Evolutionary conservation across 2,797 vertebrate genomes (phyloP).

Genomic region (Myotis findleyi): DNA sequence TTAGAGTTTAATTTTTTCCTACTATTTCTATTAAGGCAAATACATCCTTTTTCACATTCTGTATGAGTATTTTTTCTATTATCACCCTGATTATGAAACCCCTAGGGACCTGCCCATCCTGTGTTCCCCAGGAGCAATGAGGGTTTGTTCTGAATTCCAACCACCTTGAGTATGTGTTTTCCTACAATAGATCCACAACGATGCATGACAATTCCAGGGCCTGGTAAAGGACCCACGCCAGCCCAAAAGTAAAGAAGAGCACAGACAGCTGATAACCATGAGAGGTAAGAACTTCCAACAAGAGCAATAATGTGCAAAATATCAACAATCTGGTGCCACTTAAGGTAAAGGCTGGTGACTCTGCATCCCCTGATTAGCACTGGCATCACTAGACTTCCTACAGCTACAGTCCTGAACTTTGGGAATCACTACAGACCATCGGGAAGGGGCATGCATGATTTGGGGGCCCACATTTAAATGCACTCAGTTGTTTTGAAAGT

Average conservation of each 20-base stretch:
- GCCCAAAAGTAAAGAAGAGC: neutral
- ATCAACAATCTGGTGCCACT: neutral
- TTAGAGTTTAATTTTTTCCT: neutral
- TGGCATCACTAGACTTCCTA: accelerated
- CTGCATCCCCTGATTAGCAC: accelerated
- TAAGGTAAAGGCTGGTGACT: neutral
- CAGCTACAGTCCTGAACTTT: too few species aligned
- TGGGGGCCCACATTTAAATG: neutral
- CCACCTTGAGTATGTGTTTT: neutral
- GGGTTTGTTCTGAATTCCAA: neutral
- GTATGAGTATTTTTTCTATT: neutral
- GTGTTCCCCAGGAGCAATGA: neutral
- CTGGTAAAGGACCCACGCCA: neutral
- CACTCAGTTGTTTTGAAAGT: neutral
- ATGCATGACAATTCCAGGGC: neutral
- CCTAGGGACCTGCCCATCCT: neutral
- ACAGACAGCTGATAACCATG: neutral
- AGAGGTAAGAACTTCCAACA: neutral
- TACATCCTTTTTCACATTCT: neutral
- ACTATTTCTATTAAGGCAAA: neutral
- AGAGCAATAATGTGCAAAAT: neutral
- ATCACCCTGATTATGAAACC: neutral
- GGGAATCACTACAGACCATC: neutral
- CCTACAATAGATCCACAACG: neutral
- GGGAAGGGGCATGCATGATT: neutral